Base-by-base conservation (phyloP, 1,140 invertebrate species). In the Drepana arcuata region DNA sequence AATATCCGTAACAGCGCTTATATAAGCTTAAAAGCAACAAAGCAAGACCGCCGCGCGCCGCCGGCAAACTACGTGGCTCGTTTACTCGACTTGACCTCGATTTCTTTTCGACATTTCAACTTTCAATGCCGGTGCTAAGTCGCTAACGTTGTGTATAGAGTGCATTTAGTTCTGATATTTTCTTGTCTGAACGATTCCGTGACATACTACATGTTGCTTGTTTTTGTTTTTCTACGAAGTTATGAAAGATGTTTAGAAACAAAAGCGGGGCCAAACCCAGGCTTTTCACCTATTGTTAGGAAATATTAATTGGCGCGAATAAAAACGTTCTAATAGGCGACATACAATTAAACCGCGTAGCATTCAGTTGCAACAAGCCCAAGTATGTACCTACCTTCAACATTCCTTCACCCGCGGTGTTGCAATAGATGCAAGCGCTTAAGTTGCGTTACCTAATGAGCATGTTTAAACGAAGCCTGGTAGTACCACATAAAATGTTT, bases 61-160 rank as follows among this genome's bases (percentile, higher is more conserved):
- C 72, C 63, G 64, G 68, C 61, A 68, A 61, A 45, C 58, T 65
- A 79, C 78, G 78, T 82, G 78, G 74, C 78, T 48, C 35, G 51
- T 38, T 52, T 41, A 34, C 34, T 49, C 53, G 44, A 50, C 34
- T 47, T 82, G 78, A 82, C 78, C 78, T 82, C 78, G 78, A 82
- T 82, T 82, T 82, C 78, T 79, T 82, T 75, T 72, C 46, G 64
- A 75, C 73, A 59, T 75, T 77, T 68, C 65, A 67, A 71, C 74
- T 79, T 82, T 82, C 74, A 82, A 82, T 79, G 73, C 63, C 72
- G 65, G n/a, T n/a, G n/a, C n/a, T n/a, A n/a, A n/a, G n/a, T n/a
- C n/a, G n/a, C n/a, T n/a, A n/a, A n/a, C n/a, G n/a, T n/a, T n/a
- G n/a, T n/a, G n/a, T n/a, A n/a, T n/a, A n/a, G n/a, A n/a, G n/a